Conservation (phyloP, 2,888 invertebrate species). For the Tenthredo mesomela region DNA sequence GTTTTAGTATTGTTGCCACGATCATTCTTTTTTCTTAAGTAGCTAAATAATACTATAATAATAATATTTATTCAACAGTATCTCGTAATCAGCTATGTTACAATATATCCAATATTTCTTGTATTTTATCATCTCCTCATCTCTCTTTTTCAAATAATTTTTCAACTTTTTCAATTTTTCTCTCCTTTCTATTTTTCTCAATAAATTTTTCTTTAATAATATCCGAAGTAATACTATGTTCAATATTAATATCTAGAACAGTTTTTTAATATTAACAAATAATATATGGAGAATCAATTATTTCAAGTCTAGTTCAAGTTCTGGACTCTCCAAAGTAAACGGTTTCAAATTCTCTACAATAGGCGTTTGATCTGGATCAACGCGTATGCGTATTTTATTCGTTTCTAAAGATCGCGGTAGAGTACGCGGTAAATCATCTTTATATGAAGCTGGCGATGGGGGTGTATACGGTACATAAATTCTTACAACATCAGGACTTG, state of each 20-base stretch:
- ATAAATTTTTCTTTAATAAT: constrained; percentile 42
- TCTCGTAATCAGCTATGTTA: constrained; percentile 53
- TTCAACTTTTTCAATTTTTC: constrained; percentile 40
- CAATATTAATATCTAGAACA: constrained; percentile 45
- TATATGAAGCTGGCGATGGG: constrained; percentile 81
- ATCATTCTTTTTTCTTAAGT: background rate
- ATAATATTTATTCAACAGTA: constrained; percentile 50
- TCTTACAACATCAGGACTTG: constrained; percentile 86
- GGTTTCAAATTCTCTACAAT: constrained; percentile 77
- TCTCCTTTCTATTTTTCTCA: constrained; percentile 42
- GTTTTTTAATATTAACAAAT: constrained; percentile 20
- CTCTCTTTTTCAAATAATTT: constrained; percentile 47
- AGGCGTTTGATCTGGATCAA: constrained; percentile 85
- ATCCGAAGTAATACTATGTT: constrained; percentile 40
- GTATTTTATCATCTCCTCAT: constrained; percentile 49
- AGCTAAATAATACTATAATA: constrained; percentile 41
- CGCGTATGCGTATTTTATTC: constrained; percentile 87
- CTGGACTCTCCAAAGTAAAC: constrained; percentile 73
- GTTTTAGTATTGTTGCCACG: constrained; percentile 18
- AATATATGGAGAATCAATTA: constrained; percentile 60
- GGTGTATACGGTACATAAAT: constrained; percentile 89
- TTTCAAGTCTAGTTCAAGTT: constrained; percentile 73
- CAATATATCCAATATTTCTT: constrained; percentile 55
- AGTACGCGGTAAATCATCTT: constrained; percentile 78
- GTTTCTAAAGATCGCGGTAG: constrained; percentile 82